These are phyloP conservation scores for Eupithecia pulchellata DNA, from an alignment of 2,888 invertebrate species.

Conservation along the genomic window DNA sequence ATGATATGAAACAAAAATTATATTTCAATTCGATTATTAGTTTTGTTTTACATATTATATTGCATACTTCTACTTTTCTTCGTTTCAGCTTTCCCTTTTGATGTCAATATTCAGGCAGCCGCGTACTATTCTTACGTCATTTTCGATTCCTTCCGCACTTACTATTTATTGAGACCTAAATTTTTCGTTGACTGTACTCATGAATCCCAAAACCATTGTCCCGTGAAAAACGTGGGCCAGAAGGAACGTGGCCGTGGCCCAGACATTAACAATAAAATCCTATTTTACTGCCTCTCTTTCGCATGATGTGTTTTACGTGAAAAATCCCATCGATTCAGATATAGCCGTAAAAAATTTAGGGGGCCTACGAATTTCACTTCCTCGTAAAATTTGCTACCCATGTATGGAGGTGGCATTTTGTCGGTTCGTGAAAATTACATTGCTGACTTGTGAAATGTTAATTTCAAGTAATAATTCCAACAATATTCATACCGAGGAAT, in stretches of 20 bases:
- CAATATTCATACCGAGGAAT: no score
- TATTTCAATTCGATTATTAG: no score
- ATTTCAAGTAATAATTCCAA: no score
- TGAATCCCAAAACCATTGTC: constrained; percentile 19
- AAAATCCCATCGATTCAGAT: constrained; percentile 57
- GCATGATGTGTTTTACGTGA: constrained; percentile 61
- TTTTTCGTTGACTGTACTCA: not conserved
- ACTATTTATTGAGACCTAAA: not conserved
- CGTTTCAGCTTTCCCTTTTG: no score
- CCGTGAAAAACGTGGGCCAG: constrained; percentile 26
- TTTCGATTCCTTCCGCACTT: no score
- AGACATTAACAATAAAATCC: constrained; percentile 56
- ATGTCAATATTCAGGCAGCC: not conserved
- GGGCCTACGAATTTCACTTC: constrained; percentile 46
- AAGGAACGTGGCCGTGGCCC: constrained; percentile 14
- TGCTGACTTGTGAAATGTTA: not conserved
- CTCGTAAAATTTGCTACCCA: constrained; percentile 62
- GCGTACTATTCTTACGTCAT: not conserved
- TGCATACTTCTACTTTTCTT: no score
- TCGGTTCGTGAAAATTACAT: not conserved
- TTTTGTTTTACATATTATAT: no score
- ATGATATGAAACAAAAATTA: no score
- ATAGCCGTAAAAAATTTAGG: constrained; percentile 72
- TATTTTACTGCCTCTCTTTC: constrained; percentile 53
- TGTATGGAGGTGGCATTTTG: not conserved